These are phyloP conservation scores for Dermatemys mawii DNA, from an alignment of 2,113 vertebrate species.

Conservation along the genomic window DNA sequence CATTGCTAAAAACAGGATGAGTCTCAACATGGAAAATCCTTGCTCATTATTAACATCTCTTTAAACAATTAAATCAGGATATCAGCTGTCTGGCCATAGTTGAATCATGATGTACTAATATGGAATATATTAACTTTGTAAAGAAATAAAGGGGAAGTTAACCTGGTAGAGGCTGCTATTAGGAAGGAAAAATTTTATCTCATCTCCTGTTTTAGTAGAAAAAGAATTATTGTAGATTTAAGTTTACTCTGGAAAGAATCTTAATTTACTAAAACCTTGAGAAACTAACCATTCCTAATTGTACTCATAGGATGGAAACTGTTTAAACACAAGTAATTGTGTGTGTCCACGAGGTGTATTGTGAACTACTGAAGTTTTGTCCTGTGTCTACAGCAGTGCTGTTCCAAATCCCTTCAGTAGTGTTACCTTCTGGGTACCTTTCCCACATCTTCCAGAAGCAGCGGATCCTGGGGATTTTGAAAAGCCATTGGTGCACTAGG, in stretches of 20 bases:
- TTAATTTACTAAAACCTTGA: not conserved
- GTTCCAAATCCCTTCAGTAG: accelerated
- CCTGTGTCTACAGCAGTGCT: not conserved
- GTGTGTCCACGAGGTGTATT: not conserved
- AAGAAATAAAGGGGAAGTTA: not conserved
- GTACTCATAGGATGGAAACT: accelerated
- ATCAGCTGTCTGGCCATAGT: not conserved
- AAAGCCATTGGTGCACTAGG: not conserved
- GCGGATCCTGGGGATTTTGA: not conserved
- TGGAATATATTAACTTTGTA: not conserved
- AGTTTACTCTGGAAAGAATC: accelerated
- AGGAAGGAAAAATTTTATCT: not conserved
- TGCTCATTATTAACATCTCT: not conserved
- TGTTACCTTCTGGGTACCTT: not conserved
- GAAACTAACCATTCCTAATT: not conserved
- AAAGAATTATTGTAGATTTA: not conserved
- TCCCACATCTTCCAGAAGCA: accelerated
- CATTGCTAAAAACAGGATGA: not conserved
- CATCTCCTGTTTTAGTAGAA: not conserved
- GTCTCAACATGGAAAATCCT: not conserved
- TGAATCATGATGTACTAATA: accelerated
- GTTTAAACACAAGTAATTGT: not conserved
- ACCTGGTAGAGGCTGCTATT: accelerated
- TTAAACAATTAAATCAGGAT: not conserved
- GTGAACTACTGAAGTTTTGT: accelerated